Evolutionary conservation across 92 coral and sea anemone species (phyloP).

Genomic region (Pocillopora grandis): DNA sequence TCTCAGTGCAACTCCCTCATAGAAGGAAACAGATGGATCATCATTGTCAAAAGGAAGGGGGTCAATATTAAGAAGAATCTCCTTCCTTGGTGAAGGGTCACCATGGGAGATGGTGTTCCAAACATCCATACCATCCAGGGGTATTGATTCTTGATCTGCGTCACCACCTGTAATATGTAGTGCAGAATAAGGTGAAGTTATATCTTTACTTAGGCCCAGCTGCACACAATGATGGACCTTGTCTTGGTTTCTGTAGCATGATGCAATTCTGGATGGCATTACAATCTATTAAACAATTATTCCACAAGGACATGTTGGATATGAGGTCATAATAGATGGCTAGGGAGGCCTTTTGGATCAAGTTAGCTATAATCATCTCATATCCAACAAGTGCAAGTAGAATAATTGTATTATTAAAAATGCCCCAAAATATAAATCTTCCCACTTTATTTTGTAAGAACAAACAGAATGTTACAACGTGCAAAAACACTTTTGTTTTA

Average conservation of each 20-base stretch:
- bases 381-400: too few relatives aligned
- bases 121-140: constrained; percentile 61
- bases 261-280: too few relatives aligned
- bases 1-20: constrained; percentile 54
- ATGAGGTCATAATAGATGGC: too few relatives aligned
- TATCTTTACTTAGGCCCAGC: background rate
- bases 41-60: background rate
- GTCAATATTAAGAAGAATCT: constrained; percentile 63
- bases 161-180: constrained; percentile 31
- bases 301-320: too few relatives aligned
- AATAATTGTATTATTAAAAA: too few relatives aligned
- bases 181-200: background rate
- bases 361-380: too few relatives aligned
- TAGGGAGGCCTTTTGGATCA: too few relatives aligned
- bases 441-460: too few relatives aligned
- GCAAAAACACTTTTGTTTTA: too few relatives aligned
- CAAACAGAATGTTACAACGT: too few relatives aligned
- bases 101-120: constrained; percentile 61
- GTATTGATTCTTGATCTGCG: background rate
- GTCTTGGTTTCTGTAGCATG: background rate
- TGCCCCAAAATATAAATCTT: too few relatives aligned
- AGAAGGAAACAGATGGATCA: background rate
- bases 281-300: too few relatives aligned
- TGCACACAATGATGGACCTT: background rate
- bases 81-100: constrained; percentile 42